Evolutionary conservation across 1,140 invertebrate genomes (phyloP).

Genomic region (Steinernema khuongi): DNA sequence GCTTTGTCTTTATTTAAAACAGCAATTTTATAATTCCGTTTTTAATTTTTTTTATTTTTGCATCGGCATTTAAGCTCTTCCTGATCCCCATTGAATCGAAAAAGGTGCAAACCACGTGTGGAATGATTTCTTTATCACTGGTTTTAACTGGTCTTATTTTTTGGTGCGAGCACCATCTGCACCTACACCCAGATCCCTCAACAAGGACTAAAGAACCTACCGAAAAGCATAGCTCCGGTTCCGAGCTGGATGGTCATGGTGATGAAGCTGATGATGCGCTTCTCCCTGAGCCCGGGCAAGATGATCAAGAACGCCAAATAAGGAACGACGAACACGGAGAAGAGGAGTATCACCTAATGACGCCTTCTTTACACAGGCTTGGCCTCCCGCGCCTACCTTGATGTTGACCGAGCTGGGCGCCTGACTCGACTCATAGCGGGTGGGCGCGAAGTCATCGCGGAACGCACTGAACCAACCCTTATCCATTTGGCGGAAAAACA

Average conservation of each 20-base stretch:
- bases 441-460: constrained; percentile 8
- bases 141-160: too few species aligned
- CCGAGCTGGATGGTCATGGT: constrained; percentile 24
- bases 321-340: constrained; percentile 24
- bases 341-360: constrained; percentile 25
- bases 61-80: too few species aligned
- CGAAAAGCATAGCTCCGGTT: constrained; percentile 22
- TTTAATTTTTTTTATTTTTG: too few species aligned
- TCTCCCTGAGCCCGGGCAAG: constrained; percentile 26
- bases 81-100: too few species aligned
- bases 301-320: constrained; percentile 28
- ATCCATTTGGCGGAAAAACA: constrained; percentile 8
- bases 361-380: neutral
- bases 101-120: too few species aligned
- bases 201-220: constrained; percentile 13
- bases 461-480: constrained; percentile 15
- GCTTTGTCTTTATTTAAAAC: too few species aligned
- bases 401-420: constrained; percentile 9
- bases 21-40: too few species aligned
- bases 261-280: constrained; percentile 26
- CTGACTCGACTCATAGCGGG: neutral
- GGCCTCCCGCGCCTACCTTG: neutral
- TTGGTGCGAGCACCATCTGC: too few species aligned
- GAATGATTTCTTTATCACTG: too few species aligned
- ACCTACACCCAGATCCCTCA: too few species aligned